Conservation (phyloP, 2,797 vertebrate species). For the Lepidocolaptes lacrymiger region DNA sequence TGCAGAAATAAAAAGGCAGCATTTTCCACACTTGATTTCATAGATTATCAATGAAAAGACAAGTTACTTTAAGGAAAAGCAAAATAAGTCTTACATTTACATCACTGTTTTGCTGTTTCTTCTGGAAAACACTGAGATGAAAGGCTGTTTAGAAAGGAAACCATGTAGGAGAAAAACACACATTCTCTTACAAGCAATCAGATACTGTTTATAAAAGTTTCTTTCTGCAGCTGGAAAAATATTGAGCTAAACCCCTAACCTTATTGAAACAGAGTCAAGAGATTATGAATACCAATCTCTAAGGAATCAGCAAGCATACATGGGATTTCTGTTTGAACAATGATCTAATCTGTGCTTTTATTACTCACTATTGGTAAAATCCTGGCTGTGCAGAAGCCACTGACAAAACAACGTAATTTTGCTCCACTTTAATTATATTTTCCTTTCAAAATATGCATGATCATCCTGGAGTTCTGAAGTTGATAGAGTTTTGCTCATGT, state of each 20-base stretch:
- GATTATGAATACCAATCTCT: conserved; percentile 45
- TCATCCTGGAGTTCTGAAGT: background rate
- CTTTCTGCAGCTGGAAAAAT: conserved; percentile 7
- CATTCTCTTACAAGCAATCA: background rate
- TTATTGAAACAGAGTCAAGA: conserved; percentile 54
- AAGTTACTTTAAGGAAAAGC: background rate
- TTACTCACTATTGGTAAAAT: conserved; percentile 22
- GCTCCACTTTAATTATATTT: conserved; percentile 14
- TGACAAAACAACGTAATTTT: conserved; percentile 27
- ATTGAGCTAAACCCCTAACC: conserved; percentile 38
- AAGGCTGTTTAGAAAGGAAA: background rate
- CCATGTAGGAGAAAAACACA: fast-evolving
- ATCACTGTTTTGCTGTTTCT: background rate
- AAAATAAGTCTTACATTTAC: background rate
- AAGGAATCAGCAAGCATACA: conserved; percentile 23
- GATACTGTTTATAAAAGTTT: conserved; percentile 15
- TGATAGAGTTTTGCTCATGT: background rate
- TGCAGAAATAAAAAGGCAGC: background rate
- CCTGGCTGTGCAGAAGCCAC: background rate
- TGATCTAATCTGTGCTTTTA: conserved; percentile 48
- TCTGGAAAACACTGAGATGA: background rate
- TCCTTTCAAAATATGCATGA: background rate
- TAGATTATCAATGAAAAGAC: background rate
- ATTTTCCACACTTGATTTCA: background rate
- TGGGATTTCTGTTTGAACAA: conserved; percentile 32